A percentile compares a stretch with the other conserved stretches of the same genome.
phyloP scores from a whole-genome alignment of 2,888 invertebrate genomes.

The Emmelina monodactyla region DNA sequence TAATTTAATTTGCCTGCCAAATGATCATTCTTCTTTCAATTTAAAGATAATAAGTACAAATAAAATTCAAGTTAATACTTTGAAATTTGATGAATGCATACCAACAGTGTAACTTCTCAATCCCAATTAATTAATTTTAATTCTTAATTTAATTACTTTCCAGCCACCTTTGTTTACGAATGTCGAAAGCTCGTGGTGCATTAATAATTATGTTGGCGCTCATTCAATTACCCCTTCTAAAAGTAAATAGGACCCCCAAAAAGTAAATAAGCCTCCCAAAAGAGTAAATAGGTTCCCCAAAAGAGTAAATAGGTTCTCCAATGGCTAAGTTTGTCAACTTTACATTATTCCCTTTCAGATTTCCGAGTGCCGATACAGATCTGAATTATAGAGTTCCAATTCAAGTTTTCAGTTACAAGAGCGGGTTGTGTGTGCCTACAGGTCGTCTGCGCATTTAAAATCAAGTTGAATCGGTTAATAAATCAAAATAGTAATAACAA shows the following conservation, averaged over 20 bases:
- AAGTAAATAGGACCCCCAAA: neutral
- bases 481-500: too few species aligned
- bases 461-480: too few species aligned
- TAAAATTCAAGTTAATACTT: too few species aligned
- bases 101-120: too few species aligned
- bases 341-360: conserved; percentile 30
- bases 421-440: conserved; percentile 16
- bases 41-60: too few species aligned
- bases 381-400: conserved; percentile 28
- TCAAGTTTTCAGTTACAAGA: conserved; percentile 23
- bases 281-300: neutral
- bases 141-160: neutral
- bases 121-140: too few species aligned
- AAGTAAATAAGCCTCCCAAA: neutral
- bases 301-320: neutral
- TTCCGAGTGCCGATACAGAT: conserved; percentile 18
- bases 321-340: conserved; percentile 19
- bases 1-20: too few species aligned
- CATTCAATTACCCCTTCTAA: conserved; percentile 1
- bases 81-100: too few species aligned
- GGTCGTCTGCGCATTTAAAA: neutral
- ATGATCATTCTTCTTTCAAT: too few species aligned
- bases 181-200: too few species aligned
- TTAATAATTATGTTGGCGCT: neutral
- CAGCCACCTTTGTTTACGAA: too few species aligned